phyloP scores from a whole-genome alignment of 1,140 invertebrate species.

The Brachionus rubens region DNA sequence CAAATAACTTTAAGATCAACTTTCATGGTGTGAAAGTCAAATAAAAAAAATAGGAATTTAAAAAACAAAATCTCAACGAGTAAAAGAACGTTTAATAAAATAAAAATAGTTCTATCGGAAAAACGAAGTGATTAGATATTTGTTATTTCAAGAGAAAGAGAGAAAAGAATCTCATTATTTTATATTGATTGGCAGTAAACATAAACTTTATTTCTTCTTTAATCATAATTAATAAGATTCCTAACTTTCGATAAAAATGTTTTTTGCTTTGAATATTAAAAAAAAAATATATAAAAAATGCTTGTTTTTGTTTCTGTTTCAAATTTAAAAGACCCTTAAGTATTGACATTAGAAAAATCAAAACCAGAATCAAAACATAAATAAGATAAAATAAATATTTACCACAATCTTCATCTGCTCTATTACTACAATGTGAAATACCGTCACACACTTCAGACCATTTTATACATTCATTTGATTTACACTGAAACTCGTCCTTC shows the following conservation, averaged over 20 bases:
- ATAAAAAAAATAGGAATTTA: too few relatives aligned
- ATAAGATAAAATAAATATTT: slow-evolving; percentile 41
- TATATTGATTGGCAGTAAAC: slow-evolving; percentile 27
- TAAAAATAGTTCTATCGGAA: slow-evolving; percentile 22
- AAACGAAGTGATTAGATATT: slow-evolving; percentile 1
- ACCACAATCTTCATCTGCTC: slow-evolving; percentile 46
- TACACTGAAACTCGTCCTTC: slow-evolving; percentile 44
- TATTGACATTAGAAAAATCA: slow-evolving; percentile 21
- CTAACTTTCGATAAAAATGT: not conserved
- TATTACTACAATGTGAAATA: slow-evolving; percentile 45
- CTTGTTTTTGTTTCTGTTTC: slow-evolving; percentile 39
- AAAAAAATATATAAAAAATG: too few relatives aligned
- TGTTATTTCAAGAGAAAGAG: not conserved
- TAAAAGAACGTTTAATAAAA: too few relatives aligned
- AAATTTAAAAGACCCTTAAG: slow-evolving; percentile 32
- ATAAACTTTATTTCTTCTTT: not conserved
- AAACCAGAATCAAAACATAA: slow-evolving; percentile 12
- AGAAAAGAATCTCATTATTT: slow-evolving; percentile 31
- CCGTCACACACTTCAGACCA: slow-evolving; percentile 45
- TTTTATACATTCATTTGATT: slow-evolving; percentile 44
- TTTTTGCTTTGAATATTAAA: not conserved
- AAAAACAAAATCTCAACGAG: too few relatives aligned
- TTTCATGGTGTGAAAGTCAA: too few relatives aligned
- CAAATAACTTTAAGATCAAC: too few relatives aligned
- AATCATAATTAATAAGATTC: not conserved